phyloP scores from a whole-genome alignment of 2,797 vertebrate genomes.

The Arctocebus calabarensis region DNA sequence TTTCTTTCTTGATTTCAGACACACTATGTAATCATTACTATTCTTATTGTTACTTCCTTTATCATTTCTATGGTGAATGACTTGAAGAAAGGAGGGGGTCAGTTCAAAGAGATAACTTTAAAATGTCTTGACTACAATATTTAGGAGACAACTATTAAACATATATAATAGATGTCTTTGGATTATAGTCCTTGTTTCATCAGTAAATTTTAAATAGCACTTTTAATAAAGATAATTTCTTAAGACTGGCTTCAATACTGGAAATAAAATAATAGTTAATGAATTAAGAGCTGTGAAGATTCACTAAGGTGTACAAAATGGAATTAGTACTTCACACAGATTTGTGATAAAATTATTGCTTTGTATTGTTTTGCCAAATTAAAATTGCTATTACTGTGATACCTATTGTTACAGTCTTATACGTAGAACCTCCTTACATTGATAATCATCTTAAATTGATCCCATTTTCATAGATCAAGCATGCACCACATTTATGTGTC shows the following conservation, averaged over 20 bases:
- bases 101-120: background rate
- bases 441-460: too few species aligned
- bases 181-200: background rate
- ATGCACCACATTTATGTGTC: too few species aligned
- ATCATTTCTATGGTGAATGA: background rate
- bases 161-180: background rate
- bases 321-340: background rate
- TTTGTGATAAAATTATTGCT: conserved; percentile 10
- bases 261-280: conserved; percentile 6
- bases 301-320: background rate
- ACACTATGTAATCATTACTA: background rate
- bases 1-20: conserved; percentile 2
- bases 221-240: background rate
- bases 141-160: background rate
- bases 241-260: background rate
- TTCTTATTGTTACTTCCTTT: background rate
- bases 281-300: background rate
- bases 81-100: background rate
- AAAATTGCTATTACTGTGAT: background rate
- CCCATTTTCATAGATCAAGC: too few species aligned
- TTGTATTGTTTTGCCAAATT: conserved; percentile 17
- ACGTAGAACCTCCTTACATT: too few species aligned
- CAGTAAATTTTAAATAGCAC: conserved; percentile 11
- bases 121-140: background rate
- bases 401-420: background rate